Evolutionary conservation across 2,113 vertebrate genomes (phyloP), one percentile per base, ranked within the genome.

Genomic region (Caranx ignobilis): DNA sequence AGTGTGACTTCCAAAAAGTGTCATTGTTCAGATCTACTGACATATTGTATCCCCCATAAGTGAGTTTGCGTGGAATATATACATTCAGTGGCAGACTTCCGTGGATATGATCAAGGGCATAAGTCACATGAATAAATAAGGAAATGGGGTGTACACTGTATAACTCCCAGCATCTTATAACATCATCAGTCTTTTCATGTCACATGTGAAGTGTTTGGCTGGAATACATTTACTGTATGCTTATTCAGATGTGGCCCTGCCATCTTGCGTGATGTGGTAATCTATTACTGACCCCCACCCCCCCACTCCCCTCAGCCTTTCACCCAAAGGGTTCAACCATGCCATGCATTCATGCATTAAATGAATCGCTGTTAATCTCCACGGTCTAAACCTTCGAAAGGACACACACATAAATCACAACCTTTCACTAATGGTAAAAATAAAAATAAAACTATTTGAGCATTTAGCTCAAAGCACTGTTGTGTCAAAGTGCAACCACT

Each of bases 261-360:
- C 41, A 65, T 62, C 63, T 77, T 70, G 15, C 41, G 43, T 70
- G 16, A 37, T 4, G 47, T 43, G 56, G 72, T 69, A 39, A 66
- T 68, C 18, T 50, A 34, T 59, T 0, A 68, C 45, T 72, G 11
- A 72, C 12, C 65, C 21, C 39, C 10, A 7, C 39, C 10, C 39
- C 7, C n/a, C n/a, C 64, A 45, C 41, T 74, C 50, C 71, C 13
- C 35, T 12, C 4, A 32, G 35, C 55, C 26, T 59, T 62, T 19
- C 31, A 71, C 55, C 5, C 32, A 52, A 34, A 57, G 34, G 56
- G 68, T 50, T 81, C 37, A 81, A 35, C 56, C 11, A 66, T 72
- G 64, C 50, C 68, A 45, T 7, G 3, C n/a, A n/a, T 56, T 19
- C 6, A 4, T 54, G 52, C 37, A 61, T 34, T 18, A 32, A 55